Conservation (phyloP, 2,888 invertebrate species). For the Empis livida region DNA sequence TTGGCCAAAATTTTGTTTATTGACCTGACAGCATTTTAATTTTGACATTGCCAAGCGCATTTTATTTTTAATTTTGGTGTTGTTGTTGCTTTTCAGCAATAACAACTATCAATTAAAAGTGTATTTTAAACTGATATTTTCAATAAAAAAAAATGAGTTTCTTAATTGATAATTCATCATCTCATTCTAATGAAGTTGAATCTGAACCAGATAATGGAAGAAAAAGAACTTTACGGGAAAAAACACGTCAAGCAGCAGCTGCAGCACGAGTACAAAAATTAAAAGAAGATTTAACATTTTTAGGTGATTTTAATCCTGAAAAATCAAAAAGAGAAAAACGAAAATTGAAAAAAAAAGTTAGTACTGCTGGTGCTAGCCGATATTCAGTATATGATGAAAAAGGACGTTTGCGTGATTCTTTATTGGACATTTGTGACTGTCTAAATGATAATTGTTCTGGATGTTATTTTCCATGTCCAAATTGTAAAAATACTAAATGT, state of each 20-base stretch:
- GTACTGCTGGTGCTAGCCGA: too few relatives aligned
- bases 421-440: conserved; percentile 74
- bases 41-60: too few relatives aligned
- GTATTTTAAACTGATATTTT: too few relatives aligned
- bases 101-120: too few relatives aligned
- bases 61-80: too few relatives aligned
- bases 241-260: neutral
- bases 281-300: conserved; percentile 20
- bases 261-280: neutral
- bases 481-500: conserved; percentile 62
- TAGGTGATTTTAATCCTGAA: conserved; percentile 63
- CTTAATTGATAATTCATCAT: too few relatives aligned
- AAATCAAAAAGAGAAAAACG: conserved; percentile 63
- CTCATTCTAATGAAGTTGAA: too few relatives aligned
- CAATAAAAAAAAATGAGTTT: too few relatives aligned
- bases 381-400: conserved; percentile 52
- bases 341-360: conserved; percentile 56
- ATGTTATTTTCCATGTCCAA: conserved; percentile 69
- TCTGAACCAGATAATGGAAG: neutral
- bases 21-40: too few relatives aligned
- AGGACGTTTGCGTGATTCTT: conserved; percentile 48
- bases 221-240: neutral
- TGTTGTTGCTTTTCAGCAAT: too few relatives aligned
- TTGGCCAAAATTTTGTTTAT: too few relatives aligned
- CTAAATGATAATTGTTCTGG: conserved; percentile 63